These are phyloP conservation scores for Menidia menidia DNA, from an alignment of 2,797 vertebrate genomes.

Conservation along the genomic window DNA sequence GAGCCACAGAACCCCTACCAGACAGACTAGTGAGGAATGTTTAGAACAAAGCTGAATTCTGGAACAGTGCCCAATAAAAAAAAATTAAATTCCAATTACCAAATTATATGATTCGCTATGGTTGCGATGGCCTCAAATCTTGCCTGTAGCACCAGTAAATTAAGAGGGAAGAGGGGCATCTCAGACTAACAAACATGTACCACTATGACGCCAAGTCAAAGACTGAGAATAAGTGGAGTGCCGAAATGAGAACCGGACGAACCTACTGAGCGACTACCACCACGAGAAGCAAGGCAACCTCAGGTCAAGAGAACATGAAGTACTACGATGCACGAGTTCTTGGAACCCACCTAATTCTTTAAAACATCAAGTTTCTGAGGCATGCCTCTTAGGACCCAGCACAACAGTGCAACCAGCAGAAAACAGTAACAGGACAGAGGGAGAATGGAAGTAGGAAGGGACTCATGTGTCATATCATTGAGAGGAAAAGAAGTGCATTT, in stretches of 20 bases:
- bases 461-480: slow-evolving; percentile 62
- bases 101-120: slow-evolving; percentile 24
- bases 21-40: slow-evolving; percentile 61
- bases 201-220: slow-evolving; percentile 32
- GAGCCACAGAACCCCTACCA: slow-evolving; percentile 30
- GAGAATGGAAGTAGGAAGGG: slow-evolving; percentile 38
- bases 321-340: slow-evolving; percentile 51
- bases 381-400: slow-evolving; percentile 52
- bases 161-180: slow-evolving; percentile 32
- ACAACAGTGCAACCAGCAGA: slow-evolving; percentile 56
- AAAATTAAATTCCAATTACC: not conserved
- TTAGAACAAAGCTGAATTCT: slow-evolving; percentile 30
- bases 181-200: slow-evolving; percentile 45
- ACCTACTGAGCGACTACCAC: slow-evolving; percentile 29
- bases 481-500: slow-evolving; percentile 76
- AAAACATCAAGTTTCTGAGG: slow-evolving; percentile 52
- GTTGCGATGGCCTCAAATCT: slow-evolving; percentile 30
- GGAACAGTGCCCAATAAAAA: slow-evolving; percentile 9
- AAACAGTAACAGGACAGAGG: slow-evolving; percentile 58
- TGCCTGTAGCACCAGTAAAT: slow-evolving; percentile 71
- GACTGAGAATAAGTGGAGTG: slow-evolving; percentile 50
- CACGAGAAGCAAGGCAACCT: slow-evolving; percentile 26
- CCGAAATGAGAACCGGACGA: slow-evolving; percentile 32
- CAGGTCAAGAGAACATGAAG: slow-evolving; percentile 29
- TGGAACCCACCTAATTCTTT: slow-evolving; percentile 54